Conservation (phyloP, 2,113 vertebrate genomes). For the Siphamia tubifer region DNA sequence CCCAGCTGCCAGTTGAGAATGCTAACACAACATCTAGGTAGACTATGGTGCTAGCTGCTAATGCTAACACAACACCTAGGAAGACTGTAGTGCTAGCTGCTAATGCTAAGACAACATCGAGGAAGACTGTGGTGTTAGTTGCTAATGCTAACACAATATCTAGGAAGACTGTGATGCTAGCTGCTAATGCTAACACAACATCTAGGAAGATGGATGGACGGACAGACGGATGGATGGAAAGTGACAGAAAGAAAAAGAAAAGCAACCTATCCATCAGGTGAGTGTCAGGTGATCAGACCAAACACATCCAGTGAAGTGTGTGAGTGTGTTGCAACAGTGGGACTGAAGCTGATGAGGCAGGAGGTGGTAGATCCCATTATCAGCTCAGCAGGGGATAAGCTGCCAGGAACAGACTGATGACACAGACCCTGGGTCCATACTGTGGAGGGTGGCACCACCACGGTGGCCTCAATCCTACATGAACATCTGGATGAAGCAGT, state of each 20-base stretch:
- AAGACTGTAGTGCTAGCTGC: too few species aligned
- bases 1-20: too few species aligned
- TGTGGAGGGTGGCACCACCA: not conserved
- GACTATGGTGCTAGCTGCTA: too few species aligned
- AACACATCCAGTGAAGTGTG: not conserved
- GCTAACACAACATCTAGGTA: too few species aligned
- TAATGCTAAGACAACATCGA: too few species aligned
- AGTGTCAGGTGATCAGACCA: not conserved
- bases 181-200: too few species aligned
- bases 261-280: not conserved
- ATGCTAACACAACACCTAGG: too few species aligned
- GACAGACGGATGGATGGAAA: too few species aligned
- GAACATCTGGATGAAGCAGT: constrained; percentile 40
- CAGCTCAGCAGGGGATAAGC: constrained; percentile 68
- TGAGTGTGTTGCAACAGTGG: not conserved
- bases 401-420: constrained; percentile 31
- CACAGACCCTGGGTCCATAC: constrained; percentile 42
- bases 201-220: too few species aligned
- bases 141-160: too few species aligned
- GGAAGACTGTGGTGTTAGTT: too few species aligned
- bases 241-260: not conserved
- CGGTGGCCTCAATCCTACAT: constrained; percentile 45
- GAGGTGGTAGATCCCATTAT: constrained; percentile 68
- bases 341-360: constrained; percentile 27
- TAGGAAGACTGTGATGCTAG: too few species aligned